These are phyloP conservation scores for Pelochelys cantorii DNA, from an alignment of 2,797 vertebrate species.

Conservation along the genomic window DNA sequence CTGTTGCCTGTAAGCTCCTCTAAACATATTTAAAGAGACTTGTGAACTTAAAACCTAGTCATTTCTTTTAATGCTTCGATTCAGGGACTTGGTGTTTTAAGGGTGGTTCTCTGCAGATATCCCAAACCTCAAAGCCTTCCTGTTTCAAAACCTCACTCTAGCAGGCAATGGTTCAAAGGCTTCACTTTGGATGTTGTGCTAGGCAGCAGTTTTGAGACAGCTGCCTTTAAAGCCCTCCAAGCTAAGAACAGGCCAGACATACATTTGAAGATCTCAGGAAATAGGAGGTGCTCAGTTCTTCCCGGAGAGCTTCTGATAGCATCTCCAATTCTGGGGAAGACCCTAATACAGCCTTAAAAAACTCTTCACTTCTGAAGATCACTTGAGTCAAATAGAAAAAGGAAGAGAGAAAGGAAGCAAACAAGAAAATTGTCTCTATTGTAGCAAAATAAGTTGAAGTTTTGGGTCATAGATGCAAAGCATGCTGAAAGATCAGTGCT, in stretches of 20 bases:
- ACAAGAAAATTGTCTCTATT: background rate
- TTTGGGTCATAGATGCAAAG: background rate
- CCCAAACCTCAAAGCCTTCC: background rate
- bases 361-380: background rate
- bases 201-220: background rate
- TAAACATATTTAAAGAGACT: background rate
- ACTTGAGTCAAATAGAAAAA: background rate
- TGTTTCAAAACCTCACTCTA: background rate
- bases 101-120: background rate
- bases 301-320: background rate
- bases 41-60: background rate
- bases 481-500: background rate
- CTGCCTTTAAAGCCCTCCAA: background rate
- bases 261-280: background rate
- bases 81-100: background rate
- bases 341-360: background rate
- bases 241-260: background rate
- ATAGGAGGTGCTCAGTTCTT: background rate
- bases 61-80: background rate
- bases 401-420: background rate
- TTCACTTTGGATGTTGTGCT: background rate
- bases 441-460: background rate
- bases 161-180: background rate
- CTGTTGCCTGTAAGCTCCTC: background rate
- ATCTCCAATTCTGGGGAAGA: background rate